Conservation (phyloP, 2,888 invertebrate genomes). For the Iphiclides podalirius region DNA sequence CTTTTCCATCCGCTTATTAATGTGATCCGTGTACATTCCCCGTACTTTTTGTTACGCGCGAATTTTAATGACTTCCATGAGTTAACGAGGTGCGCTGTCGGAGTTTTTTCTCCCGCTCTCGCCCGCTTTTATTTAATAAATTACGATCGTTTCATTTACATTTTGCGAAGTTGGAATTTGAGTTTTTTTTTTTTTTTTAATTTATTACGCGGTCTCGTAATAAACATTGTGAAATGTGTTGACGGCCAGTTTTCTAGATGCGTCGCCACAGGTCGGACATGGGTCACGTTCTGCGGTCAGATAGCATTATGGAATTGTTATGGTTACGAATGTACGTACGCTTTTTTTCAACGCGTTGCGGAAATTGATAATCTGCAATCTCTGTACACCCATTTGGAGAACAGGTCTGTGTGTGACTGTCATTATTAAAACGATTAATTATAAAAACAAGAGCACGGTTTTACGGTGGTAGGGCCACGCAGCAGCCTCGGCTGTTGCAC, state of each 20-base stretch:
- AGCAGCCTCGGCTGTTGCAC: no score
- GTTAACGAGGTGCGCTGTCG: conserved; percentile 8
- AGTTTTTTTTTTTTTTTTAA: not conserved
- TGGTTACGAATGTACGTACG: no score
- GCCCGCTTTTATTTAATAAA: conserved; percentile 4
- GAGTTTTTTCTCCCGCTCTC: not conserved
- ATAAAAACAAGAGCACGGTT: no score
- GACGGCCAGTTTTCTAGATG: not conserved
- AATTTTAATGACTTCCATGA: conserved; percentile 17
- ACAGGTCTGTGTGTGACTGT: no score
- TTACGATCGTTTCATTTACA: conserved; percentile 19
- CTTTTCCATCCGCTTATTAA: conserved; percentile 15
- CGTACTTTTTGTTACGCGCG: conserved; percentile 4
- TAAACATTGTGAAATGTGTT: not conserved
- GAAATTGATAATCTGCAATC: no score
- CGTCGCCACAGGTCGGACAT: no score
- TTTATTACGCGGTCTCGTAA: not conserved
- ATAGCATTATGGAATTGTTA: no score
- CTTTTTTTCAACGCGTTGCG: no score
- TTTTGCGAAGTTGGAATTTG: not conserved
- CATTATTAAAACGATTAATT: no score
- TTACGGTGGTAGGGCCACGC: no score
- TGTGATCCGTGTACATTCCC: conserved; percentile 5
- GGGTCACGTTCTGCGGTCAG: no score
- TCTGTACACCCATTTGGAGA: no score